A percentile compares a stretch with the other conserved stretches of the same genome.
Conservation (phyloP, 2,888 invertebrate genomes). For the Xanthorhoe spadicearia region DNA sequence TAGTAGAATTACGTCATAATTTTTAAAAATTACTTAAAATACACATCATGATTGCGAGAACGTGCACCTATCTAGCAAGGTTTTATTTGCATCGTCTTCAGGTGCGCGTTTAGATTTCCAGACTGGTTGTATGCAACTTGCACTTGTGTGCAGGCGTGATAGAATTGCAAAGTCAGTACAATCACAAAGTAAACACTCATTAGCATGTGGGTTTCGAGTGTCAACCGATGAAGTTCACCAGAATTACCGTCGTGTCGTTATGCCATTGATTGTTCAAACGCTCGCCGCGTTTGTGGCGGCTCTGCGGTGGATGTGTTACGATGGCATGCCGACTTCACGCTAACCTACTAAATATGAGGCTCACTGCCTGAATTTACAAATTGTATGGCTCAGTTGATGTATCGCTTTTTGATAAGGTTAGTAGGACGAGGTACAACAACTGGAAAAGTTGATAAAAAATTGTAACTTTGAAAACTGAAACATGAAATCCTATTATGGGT, state of each 20-base stretch:
- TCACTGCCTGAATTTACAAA: slow-evolving; percentile 3
- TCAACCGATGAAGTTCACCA: slow-evolving; percentile 52
- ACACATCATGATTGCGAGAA: no score
- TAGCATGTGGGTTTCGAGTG: slow-evolving; percentile 37
- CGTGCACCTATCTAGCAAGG: no score
- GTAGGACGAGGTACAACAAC: no score
- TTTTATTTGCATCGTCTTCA: no score
- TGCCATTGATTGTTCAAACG: slow-evolving; percentile 69
- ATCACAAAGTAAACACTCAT: slow-evolving; percentile 28
- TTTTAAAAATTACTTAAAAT: no score
- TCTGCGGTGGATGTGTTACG: slow-evolving; percentile 69
- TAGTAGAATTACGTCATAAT: no score
- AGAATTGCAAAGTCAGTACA: background rate
- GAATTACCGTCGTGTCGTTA: slow-evolving; percentile 61
- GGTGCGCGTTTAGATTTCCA: no score
- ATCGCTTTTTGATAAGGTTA: background rate
- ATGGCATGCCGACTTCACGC: slow-evolving; percentile 60
- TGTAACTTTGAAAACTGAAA: no score
- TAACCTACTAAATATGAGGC: slow-evolving; percentile 25
- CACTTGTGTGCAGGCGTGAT: no score
- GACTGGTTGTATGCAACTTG: no score
- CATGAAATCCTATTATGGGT: no score
- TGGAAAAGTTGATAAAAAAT: no score
- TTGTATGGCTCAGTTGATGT: background rate
- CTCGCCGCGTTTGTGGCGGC: slow-evolving; percentile 65